Evolutionary conservation across 1,140 invertebrate species (phyloP), one percentile per base, ranked within the genome.

Genomic region (Drosophila lacteicornis): DNA sequence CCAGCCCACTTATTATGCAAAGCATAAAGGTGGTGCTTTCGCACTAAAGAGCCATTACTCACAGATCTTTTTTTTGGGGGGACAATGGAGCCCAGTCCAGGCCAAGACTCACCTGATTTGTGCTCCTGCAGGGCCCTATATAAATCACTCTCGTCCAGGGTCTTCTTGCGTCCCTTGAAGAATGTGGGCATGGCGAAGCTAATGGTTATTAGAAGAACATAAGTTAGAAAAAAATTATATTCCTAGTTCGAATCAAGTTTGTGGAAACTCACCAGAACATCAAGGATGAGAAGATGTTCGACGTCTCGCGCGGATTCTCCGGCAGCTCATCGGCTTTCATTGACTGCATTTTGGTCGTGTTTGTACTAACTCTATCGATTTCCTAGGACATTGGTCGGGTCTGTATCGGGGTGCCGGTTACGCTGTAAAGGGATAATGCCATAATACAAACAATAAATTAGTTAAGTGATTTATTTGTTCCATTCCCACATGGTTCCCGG

Each of bases 121-220:
- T 95, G 94, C 56, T 94, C 94, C n/a, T 93, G 92, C n/a, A 95
- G 82, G 36, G 95, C 93, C 75, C 93, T 84, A 77, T 94, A 95
- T 7, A 95, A 91, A 92, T 95, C 95, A 6, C 83, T 76, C 60
- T 94, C 92, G 70, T 94, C 94, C 12, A 95, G 75, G 65, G 94
- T 94, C 63, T 93, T 93, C 73, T 94, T 94, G 49, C 93, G 93
- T 13, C 94, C 94, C 67, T 93, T 93, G 46, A 93, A 92, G 80
- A 95, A 94, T 68, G 93, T 94, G 50, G 94, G 93, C 69, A 94
- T 91, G 15, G 93, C 93, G 77, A 93, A 94, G 66, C 94, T 94
- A 36, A 55, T 19, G 9, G 12, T 11, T 22, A 30, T n/a, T 19
- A 33, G 15, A 12, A 9, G 12, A 12, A 45, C 30, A 55, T 36